Base-by-base conservation (phyloP, 2,113 vertebrate genomes). In the Leptosomus discolor region DNA sequence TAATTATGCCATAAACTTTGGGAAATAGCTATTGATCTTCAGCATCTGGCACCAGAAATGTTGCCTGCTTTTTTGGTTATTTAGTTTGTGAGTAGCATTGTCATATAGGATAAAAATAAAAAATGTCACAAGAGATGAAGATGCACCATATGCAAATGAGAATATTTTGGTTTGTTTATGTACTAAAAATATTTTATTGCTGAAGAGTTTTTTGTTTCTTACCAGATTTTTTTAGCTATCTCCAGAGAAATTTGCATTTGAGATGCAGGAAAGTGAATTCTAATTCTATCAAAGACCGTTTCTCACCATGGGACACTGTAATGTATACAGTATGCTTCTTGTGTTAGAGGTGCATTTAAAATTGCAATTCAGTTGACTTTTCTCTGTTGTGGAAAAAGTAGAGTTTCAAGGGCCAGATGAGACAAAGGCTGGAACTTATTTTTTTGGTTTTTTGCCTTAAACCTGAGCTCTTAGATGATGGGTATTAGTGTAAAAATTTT, bases 1-100 rank as follows among this genome's bases (percentile, higher is more conserved):
- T 98, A 98, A 98, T 98, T 98, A 97, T 97, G 92, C 97, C 84
- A 96, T 98, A 98, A 98, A 98, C 96, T 97, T 97, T 91, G 85
- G 77, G 91, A 98, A 98, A 96, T 97, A 97, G 94, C 96, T 98
- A 98, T 98, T 98, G 98, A 98, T 98, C 98, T 98, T 97, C 95
- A 97, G 92, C 96, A 98, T 97, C 96, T 98, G 97, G 94, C 89
- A 70, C 95, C 84, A 97, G 94, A 97, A 95, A 96, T 92, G 94
- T 96, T 18, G 64, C 64, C 85, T 95, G 84, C 91, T 97, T 96
- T 93, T 93, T 86, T 96, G 89, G 82, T 93, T 97, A 70, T 95
- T 71, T 94, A 90, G 91, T 75, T 90, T 95, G 63, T 77, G 71
- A 95, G 64, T 87, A 93, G 88, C 85, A 84, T 91, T 97, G 82